Base-by-base conservation (phyloP, 2,888 invertebrate genomes). In the Cheiracanthium punctorium region DNA sequence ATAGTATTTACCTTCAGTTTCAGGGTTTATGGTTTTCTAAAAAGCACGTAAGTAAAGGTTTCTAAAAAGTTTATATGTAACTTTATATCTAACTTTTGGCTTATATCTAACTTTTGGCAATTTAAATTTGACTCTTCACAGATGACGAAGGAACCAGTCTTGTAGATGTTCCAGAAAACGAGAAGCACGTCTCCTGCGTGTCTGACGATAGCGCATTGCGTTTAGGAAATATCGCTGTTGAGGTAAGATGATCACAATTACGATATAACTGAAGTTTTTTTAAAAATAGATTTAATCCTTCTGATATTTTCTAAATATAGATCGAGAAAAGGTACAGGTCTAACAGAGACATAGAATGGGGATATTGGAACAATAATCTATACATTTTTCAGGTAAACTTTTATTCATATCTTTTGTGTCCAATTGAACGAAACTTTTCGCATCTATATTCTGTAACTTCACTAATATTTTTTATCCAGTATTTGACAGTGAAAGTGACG, bases 321-420 rank as follows among this genome's bases (percentile, higher is more conserved):
- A 92, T 96, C 87, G 96, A 96, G 91, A 91, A 93, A 64, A 90
- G 93, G 24, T 96, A 95, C 92, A 95, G 95, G 0, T 93, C 93
- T 1, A 93, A 95, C 0, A 93, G 95, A 89, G 96, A 96, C 90
- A 94, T 97, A 80, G 96, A 97, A 91, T 97, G 96, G 95, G 96
- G 96, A 8, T 91, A 95, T 65, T 91, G 91, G 86, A 92, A 94
- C 90, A 94, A 94, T 89, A 74, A 75, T 20, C 20, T 88, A 7
- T 85, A 88, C 17, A 79, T 95, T 12, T 92, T 95, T 14, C 95
- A 96, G 58, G 88, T 88, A 79, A 58, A 10, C 7, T 48, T 48
- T 17, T 14, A 48, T 48, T 48, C 17, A 17, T 48, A 14, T 48
- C 8, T 12, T 48, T 48, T 48, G 17, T 48, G 8, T 12, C n/a